Conservation (phyloP, 2,797 vertebrate genomes). For the Chaetodon trifasciatus region DNA sequence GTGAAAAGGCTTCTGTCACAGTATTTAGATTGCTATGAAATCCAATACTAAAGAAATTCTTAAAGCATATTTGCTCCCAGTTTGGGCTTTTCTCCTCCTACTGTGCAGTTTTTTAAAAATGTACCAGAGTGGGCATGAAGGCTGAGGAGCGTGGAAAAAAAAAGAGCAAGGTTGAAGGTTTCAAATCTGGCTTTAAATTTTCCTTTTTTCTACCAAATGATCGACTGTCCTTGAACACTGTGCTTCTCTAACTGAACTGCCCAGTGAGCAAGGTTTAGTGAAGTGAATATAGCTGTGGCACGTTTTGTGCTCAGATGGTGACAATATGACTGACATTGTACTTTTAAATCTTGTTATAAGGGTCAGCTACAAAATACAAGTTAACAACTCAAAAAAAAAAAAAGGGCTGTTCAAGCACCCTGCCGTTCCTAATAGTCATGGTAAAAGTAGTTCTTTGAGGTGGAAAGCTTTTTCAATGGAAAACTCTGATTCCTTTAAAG, state of each 20-base stretch:
- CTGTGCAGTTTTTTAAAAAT: constrained; percentile 46
- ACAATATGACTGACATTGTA: neutral
- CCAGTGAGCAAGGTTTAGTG: constrained; percentile 10
- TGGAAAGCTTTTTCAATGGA: neutral
- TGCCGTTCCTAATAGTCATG: neutral
- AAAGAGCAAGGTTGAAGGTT: constrained; percentile 23
- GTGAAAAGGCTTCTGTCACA: constrained; percentile 55
- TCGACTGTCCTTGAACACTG: constrained; percentile 16
- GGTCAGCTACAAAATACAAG: neutral
- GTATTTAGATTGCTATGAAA: constrained; percentile 60
- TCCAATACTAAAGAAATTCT: constrained; percentile 52
- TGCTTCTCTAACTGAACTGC: constrained; percentile 1
- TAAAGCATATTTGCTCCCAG: constrained; percentile 47
- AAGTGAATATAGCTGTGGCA: constrained; percentile 8
- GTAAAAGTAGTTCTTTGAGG: neutral
- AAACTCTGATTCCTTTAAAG: constrained; percentile 2
- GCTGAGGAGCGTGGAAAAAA: constrained; percentile 16
- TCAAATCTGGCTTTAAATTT: constrained; percentile 15
- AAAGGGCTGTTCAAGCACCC: neutral
- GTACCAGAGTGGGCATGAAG: constrained; percentile 19
- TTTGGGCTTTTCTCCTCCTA: constrained; percentile 44
- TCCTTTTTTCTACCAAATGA: constrained; percentile 9
- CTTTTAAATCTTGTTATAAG: neutral
- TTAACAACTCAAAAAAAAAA: neutral
- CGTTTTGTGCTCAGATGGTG: neutral